These are phyloP conservation scores for Charaxes varanes DNA, from an alignment of 1,140 invertebrate genomes.

Conservation along the genomic window DNA sequence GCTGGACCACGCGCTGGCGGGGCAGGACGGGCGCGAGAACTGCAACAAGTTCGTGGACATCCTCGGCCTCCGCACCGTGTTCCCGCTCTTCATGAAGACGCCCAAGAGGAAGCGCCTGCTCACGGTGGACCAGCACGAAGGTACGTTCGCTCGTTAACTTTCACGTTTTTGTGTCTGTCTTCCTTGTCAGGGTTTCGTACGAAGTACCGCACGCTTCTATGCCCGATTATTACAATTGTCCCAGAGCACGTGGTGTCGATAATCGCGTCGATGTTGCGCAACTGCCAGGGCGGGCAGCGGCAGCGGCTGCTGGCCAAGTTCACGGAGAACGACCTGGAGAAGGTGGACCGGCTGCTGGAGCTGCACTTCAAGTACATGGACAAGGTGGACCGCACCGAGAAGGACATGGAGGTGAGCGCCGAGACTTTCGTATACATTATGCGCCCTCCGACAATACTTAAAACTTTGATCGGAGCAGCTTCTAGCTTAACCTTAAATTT, in stretches of 20 bases:
- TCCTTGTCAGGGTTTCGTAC: too few species aligned
- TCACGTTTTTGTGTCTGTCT: background rate
- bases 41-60: slow-evolving; percentile 99
- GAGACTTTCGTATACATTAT: too few species aligned
- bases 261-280: slow-evolving; percentile 92
- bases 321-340: slow-evolving; percentile 98
- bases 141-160: slow-evolving; percentile 58
- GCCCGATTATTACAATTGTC: too few species aligned
- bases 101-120: slow-evolving; percentile 92
- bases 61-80: slow-evolving; percentile 95
- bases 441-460: too few species aligned
- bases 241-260: slow-evolving; percentile 96
- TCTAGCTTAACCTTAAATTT: too few species aligned
- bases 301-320: slow-evolving; percentile 96
- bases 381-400: slow-evolving; percentile 92
- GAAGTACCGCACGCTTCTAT: too few species aligned
- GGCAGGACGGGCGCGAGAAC: slow-evolving; percentile 93
- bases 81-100: slow-evolving; percentile 99
- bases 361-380: slow-evolving; percentile 98
- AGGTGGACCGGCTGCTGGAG: slow-evolving; percentile 96
- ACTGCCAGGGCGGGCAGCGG: slow-evolving; percentile 91
- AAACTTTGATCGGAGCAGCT: too few species aligned
- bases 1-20: slow-evolving; percentile 95
- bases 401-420: slow-evolving; percentile 78
- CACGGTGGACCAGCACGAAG: slow-evolving; percentile 93